Evolutionary conservation across 2,888 invertebrate species (phyloP).

Genomic region (Smittia sp.): DNA sequence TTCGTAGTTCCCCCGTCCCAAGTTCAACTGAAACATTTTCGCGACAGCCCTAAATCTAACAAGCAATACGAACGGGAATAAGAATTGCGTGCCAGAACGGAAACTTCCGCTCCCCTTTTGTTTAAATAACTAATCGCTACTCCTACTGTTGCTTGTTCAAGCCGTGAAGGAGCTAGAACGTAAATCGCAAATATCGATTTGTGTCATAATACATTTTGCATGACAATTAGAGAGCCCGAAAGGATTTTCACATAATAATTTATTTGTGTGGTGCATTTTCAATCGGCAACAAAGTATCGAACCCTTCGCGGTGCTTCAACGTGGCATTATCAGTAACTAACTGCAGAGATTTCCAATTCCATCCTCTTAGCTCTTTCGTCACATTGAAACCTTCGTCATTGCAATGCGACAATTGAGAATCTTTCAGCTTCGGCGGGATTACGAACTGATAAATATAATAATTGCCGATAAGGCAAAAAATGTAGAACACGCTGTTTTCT

Average conservation of each 20-base stretch:
- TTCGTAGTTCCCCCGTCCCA: no score
- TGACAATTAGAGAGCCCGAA: no score
- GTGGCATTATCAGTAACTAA: no score
- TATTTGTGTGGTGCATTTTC: no score
- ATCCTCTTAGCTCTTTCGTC: no score
- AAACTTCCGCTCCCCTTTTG: slow-evolving; percentile 2
- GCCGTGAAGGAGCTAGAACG: neutral
- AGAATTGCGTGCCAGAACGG: neutral
- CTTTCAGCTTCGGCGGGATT: neutral
- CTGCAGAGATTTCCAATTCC: no score
- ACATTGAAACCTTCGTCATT: neutral
- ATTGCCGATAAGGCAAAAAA: neutral
- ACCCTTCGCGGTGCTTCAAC: no score
- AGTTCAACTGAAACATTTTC: no score
- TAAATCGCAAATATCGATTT: neutral
- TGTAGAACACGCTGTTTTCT: neutral
- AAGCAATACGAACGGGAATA: no score
- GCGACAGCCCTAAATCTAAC: no score
- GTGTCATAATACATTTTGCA: neutral
- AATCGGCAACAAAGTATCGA: no score
- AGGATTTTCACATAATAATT: no score
- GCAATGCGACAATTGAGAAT: neutral
- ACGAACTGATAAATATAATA: slow-evolving; percentile 1
- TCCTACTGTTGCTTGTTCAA: slow-evolving; percentile 3
- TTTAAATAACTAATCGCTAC: slow-evolving; percentile 2